Evolutionary conservation across 2,113 vertebrate genomes (phyloP).

Genomic region (Xenus cinereus): DNA sequence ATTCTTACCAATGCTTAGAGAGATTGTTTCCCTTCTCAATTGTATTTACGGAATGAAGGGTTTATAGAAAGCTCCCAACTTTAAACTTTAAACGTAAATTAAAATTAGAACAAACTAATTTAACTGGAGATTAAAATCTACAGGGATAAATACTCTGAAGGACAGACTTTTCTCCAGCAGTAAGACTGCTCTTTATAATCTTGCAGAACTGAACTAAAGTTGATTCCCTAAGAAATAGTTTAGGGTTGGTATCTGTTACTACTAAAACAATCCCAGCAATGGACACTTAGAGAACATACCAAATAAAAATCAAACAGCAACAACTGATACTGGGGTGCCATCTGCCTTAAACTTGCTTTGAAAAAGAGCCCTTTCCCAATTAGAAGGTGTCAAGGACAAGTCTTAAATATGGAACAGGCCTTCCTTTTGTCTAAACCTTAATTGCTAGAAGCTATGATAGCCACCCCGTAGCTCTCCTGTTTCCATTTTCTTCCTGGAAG

Average conservation of each 20-base stretch:
- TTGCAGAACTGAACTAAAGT: not conserved
- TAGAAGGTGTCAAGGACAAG: not conserved
- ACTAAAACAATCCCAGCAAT: not conserved
- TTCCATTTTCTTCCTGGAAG: not conserved
- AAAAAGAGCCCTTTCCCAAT: not conserved
- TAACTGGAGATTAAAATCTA: not conserved
- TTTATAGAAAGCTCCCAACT: not conserved
- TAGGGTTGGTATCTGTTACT: not conserved
- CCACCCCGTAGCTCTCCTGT: not conserved
- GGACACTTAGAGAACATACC: not conserved
- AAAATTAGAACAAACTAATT: not conserved
- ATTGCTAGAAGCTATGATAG: not conserved
- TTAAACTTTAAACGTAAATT: not conserved
- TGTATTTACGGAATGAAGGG: not conserved
- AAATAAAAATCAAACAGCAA: not conserved
- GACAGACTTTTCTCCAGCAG: not conserved
- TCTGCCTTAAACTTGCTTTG: not conserved
- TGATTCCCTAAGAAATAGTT: not conserved
- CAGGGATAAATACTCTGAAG: not conserved
- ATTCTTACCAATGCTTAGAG: not conserved
- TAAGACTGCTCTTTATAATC: not conserved
- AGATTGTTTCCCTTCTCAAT: not conserved
- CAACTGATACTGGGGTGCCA: not conserved
- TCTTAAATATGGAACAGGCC: not conserved
- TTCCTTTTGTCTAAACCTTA: not conserved